Percentiles rank a stretch among this genome's conserved stretches.
Evolutionary conservation across 2,113 vertebrate genomes (phyloP).

Genomic region (Cyanocitta stelleri): DNA sequence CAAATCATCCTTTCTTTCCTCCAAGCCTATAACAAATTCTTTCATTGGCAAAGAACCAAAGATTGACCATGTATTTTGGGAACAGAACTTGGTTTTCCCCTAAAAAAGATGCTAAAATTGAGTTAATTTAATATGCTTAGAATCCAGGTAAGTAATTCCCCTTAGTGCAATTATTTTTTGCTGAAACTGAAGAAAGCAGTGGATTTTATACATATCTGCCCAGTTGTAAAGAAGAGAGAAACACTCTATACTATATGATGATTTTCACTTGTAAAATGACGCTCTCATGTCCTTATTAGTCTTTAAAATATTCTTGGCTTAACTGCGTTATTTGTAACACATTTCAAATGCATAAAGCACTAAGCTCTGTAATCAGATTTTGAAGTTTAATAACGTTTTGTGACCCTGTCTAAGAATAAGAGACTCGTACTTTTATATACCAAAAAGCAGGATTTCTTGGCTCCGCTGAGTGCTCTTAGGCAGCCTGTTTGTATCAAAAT

Average conservation of each 20-base stretch:
- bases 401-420: not conserved
- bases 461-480: not conserved
- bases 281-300: not conserved
- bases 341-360: not conserved
- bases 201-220: not conserved
- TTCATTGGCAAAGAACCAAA: not conserved
- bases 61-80: not conserved
- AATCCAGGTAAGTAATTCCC: not conserved
- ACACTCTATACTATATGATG: not conserved
- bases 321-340: not conserved
- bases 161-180: not conserved
- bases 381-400: not conserved
- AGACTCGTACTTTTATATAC: not conserved
- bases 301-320: not conserved
- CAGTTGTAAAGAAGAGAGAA: not conserved
- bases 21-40: not conserved
- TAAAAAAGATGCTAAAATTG: not conserved
- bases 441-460: not conserved
- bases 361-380: not conserved
- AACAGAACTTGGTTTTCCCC: not conserved
- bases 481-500: not conserved
- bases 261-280: not conserved
- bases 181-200: not conserved
- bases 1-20: not conserved
- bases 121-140: not conserved